Conservation (phyloP, 2,888 invertebrate species). For the Megastigmus dorsalis region DNA sequence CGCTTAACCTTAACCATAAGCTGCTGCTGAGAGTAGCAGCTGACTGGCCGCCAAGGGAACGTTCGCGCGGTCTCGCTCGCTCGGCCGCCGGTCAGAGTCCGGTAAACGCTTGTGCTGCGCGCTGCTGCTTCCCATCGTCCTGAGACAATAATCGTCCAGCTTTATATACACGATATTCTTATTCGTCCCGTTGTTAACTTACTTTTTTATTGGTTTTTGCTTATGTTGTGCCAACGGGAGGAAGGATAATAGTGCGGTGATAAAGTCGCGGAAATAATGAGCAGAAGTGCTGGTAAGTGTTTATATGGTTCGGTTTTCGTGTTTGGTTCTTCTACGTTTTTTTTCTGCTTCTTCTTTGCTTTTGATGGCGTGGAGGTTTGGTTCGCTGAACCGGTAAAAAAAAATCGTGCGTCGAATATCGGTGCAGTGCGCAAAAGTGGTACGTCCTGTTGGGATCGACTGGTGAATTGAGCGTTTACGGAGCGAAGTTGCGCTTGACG, state of each 20-base stretch:
- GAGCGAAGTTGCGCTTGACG: no score
- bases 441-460: no score
- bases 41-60: neutral
- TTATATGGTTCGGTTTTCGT: no score
- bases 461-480: no score
- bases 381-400: conserved; percentile 20
- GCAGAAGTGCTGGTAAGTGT: conserved; percentile 14
- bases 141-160: no score
- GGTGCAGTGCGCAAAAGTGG: neutral
- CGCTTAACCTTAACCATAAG: no score
- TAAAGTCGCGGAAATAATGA: conserved; percentile 36
- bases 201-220: no score
- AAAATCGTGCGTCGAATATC: neutral
- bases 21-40: no score
- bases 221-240: neutral
- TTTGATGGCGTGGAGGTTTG: neutral
- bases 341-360: neutral
- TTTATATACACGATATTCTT: no score
- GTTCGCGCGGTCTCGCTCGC: neutral
- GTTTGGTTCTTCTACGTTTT: no score
- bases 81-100: conserved; percentile 30
- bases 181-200: neutral
- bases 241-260: neutral
- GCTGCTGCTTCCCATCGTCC: no score
- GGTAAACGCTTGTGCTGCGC: conserved; percentile 16